These are phyloP conservation scores for Brotula barbata DNA, from an alignment of 2,797 vertebrate genomes.

Conservation along the genomic window DNA sequence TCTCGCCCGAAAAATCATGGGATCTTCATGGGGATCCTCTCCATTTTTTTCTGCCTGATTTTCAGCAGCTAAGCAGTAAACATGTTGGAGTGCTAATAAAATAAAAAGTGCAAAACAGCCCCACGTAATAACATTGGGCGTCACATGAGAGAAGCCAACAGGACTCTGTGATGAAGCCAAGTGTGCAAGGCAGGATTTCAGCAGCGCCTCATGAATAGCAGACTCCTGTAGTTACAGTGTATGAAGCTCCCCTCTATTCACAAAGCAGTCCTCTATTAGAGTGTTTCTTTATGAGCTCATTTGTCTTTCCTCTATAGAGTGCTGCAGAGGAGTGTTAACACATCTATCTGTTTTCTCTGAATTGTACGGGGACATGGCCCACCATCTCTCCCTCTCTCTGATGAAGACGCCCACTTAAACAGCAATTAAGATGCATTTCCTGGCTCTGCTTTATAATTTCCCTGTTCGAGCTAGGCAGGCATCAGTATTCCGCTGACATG, in stretches of 20 bases:
- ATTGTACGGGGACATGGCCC: conserved; percentile 63
- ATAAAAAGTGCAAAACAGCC: conserved; percentile 11
- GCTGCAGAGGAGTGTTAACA: conserved; percentile 68
- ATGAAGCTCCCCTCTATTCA: conserved; percentile 46
- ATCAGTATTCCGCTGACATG: conserved; percentile 78
- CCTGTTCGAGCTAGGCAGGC: conserved; percentile 62
- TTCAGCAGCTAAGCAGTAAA: neutral
- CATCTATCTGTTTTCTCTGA: conserved; percentile 70
- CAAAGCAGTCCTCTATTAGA: conserved; percentile 66
- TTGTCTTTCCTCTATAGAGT: conserved; percentile 68
- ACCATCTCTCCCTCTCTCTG: conserved; percentile 65
- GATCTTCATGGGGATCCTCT: no score
- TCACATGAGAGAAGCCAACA: conserved; percentile 14
- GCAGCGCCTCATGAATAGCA: conserved; percentile 37
- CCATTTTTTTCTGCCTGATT: conserved; percentile 13
- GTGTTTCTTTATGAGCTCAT: conserved; percentile 72
- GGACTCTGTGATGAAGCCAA: neutral
- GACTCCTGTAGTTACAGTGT: conserved; percentile 56
- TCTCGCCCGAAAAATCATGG: neutral
- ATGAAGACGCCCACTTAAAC: conserved; percentile 78
- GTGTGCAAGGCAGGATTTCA: conserved; percentile 16
- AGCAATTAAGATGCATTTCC: conserved; percentile 81
- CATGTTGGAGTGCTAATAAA: conserved; percentile 33
- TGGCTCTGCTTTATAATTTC: conserved; percentile 72
- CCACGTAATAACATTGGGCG: conserved; percentile 5